Percentiles rank a stretch among this genome's conserved stretches.
Evolutionary conservation across 2,888 invertebrate species (phyloP).

Genomic region (Melangyna quadrimaculata): DNA sequence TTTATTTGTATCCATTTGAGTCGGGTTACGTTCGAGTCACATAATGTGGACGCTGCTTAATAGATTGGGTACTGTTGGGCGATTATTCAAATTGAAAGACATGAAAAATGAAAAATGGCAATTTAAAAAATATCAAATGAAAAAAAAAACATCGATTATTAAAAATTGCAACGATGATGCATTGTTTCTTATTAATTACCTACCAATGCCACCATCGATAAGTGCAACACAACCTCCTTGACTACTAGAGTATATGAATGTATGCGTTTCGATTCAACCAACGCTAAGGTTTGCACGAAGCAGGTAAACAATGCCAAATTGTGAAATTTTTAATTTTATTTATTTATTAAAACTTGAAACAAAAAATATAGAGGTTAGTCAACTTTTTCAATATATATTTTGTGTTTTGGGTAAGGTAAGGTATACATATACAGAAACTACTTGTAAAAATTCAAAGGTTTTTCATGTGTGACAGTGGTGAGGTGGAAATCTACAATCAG

Average conservation of each 20-base stretch:
- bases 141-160: too few relatives aligned
- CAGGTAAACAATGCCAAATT: constrained; percentile 33
- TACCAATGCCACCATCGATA: too few relatives aligned
- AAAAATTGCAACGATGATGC: too few relatives aligned
- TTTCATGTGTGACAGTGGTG: background rate
- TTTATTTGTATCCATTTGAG: too few relatives aligned
- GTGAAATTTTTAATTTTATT: constrained; percentile 47
- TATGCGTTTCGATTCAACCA: constrained; percentile 8
- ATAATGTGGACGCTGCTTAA: too few relatives aligned
- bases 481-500: background rate
- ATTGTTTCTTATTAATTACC: too few relatives aligned
- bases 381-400: background rate
- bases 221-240: background rate
- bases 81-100: too few relatives aligned
- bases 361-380: constrained; percentile 10
- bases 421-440: background rate
- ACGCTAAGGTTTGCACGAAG: background rate
- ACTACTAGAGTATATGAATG: background rate
- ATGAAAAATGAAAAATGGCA: too few relatives aligned
- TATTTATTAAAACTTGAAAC: background rate
- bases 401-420: background rate
- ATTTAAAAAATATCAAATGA: too few relatives aligned
- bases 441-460: background rate
- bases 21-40: too few relatives aligned
- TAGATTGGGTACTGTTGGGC: too few relatives aligned